Conservation (phyloP, 2,888 invertebrate species). For the Ormia ochracea region DNA sequence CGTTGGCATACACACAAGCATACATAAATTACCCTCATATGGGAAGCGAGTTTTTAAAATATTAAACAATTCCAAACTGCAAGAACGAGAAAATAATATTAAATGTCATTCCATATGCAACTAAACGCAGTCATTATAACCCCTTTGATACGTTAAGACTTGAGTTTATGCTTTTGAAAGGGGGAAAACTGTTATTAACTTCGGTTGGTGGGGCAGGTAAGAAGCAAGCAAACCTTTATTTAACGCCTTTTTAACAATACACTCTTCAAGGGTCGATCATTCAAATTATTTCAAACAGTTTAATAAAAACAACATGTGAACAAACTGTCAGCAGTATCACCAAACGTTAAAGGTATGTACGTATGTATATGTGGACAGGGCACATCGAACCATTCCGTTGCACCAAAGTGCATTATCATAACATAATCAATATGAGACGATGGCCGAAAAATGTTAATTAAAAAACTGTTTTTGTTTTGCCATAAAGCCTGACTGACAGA, state of each 20-base stretch:
- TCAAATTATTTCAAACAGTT: constrained; percentile 6
- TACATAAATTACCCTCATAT: not conserved
- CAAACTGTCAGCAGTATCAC: not conserved
- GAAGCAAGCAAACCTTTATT: constrained; percentile 1
- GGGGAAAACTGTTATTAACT: constrained; percentile 2
- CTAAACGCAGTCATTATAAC: not conserved
- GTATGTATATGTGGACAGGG: not conserved
- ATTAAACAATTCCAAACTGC: not conserved
- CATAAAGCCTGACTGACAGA: not conserved
- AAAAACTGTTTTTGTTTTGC: constrained; percentile 6
- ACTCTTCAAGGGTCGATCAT: constrained; percentile 1
- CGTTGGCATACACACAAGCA: too few relatives aligned
- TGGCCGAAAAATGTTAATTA: constrained; percentile 46
- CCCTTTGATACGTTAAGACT: constrained; percentile 21
- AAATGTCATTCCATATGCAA: constrained; percentile 18
- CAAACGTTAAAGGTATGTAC: not conserved
- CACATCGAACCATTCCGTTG: constrained; percentile 10
- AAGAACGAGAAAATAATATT: not conserved
- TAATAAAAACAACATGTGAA: not conserved
- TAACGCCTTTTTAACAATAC: constrained; percentile 13
- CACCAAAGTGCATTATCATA: constrained; percentile 43
- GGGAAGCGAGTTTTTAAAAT: not conserved
- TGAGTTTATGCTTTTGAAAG: not conserved
- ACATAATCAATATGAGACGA: constrained; percentile 37
- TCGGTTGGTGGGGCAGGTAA: not conserved